Percentiles rank a stretch among this genome's conserved stretches.
phyloP scores from a whole-genome alignment of 2,113 vertebrate genomes.

The Apteryx owenii region DNA sequence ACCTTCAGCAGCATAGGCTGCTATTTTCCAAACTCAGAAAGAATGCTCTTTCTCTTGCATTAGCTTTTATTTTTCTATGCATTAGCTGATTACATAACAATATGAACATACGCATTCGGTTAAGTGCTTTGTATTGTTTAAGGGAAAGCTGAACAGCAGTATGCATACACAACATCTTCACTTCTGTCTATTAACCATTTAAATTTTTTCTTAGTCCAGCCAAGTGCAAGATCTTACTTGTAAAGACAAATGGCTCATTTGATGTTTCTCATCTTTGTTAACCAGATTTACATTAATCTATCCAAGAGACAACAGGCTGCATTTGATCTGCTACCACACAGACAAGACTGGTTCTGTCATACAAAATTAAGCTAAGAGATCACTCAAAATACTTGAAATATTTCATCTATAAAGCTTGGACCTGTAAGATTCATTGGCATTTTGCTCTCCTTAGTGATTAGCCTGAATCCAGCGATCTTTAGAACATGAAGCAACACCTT shows the following conservation, averaged over 20 bases:
- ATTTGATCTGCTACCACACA: not conserved
- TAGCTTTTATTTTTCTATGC: not conserved
- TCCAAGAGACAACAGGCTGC: not conserved
- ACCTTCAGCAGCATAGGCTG: not conserved
- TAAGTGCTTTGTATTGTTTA: not conserved
- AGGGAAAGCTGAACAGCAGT: not conserved
- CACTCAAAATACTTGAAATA: not conserved
- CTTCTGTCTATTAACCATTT: not conserved
- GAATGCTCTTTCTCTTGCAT: not conserved
- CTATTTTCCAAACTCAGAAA: not conserved
- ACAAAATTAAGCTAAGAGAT: not conserved
- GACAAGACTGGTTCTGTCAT: not conserved
- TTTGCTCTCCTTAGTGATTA: not conserved
- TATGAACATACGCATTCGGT: not conserved
- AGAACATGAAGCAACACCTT: not conserved
- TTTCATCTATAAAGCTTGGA: not conserved
- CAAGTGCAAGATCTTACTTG: not conserved
- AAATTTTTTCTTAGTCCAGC: not conserved
- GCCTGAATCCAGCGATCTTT: not conserved
- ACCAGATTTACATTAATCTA: not conserved
- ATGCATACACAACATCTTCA: not conserved
- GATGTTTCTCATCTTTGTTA: not conserved
- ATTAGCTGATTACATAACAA: not conserved
- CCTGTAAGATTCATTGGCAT: not conserved
- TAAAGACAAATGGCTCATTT: not conserved